phyloP scores from a whole-genome alignment of 2,888 invertebrate genomes.

The Agonopterix alstromeriana region DNA sequence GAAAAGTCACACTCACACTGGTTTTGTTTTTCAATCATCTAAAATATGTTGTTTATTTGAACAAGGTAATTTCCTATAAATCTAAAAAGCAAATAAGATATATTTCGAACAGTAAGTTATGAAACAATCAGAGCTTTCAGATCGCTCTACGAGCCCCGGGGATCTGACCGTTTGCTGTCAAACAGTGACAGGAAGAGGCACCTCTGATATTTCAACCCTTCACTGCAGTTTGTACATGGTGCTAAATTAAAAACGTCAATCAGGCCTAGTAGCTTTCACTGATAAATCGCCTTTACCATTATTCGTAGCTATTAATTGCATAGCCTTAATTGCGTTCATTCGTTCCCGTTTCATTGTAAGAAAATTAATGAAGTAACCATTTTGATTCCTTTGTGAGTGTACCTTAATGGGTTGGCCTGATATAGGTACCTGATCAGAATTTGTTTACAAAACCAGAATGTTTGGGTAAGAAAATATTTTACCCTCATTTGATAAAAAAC shows the following conservation, averaged over 20 bases:
- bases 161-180: constrained; percentile 35
- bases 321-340: constrained; percentile 59
- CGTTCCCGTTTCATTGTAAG: constrained; percentile 53
- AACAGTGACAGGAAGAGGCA: constrained; percentile 31
- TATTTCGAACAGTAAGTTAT: no score
- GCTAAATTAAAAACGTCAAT: constrained; percentile 69
- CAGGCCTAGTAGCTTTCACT: constrained; percentile 54
- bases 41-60: no score
- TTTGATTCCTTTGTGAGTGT: constrained; percentile 32
- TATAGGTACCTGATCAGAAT: no score
- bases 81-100: no score
- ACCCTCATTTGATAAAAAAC: no score
- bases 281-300: constrained; percentile 61
- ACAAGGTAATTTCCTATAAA: no score
- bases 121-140: constrained; percentile 21
- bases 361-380: constrained; percentile 36
- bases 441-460: no score
- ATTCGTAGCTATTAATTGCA: constrained; percentile 64
- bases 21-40: no score
- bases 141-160: constrained; percentile 22
- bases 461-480: no score
- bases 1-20: no score
- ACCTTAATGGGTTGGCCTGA: constrained; percentile 17
- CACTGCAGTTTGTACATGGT: constrained; percentile 15
- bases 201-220: constrained; percentile 26